Conservation (phyloP, 2,888 invertebrate genomes). For the Nycteola revayana region DNA sequence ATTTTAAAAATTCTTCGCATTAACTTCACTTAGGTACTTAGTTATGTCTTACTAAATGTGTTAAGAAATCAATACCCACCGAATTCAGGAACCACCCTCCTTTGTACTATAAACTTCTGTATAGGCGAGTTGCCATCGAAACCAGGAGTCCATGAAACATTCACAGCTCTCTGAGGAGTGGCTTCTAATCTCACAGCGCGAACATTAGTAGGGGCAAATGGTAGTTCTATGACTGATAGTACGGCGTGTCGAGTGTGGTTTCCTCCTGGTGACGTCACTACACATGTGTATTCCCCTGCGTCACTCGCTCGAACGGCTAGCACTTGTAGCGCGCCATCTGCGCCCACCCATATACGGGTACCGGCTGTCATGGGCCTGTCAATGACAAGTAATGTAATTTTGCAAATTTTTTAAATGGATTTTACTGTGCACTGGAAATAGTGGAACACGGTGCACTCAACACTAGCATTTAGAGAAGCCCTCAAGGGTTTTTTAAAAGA, state of each 20-base stretch:
- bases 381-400: too few species aligned
- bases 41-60: too few species aligned
- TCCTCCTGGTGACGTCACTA: constrained; percentile 94
- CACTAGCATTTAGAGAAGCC: too few species aligned
- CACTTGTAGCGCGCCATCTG: constrained; percentile 93
- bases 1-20: too few species aligned
- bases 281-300: constrained; percentile 96
- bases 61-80: constrained; percentile 78
- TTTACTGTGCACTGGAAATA: too few species aligned
- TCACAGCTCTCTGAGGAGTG: constrained; percentile 88
- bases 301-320: constrained; percentile 94
- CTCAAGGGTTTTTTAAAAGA: too few species aligned
- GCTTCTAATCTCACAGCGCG: constrained; percentile 86
- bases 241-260: constrained; percentile 94
- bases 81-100: constrained; percentile 92
- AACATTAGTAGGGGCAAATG: constrained; percentile 95
- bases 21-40: too few species aligned
- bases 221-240: constrained; percentile 93
- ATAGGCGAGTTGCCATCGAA: constrained; percentile 99
- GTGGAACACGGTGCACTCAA: too few species aligned
- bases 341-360: constrained; percentile 87
- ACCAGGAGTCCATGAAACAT: constrained; percentile 96
- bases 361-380: constrained; percentile 79
- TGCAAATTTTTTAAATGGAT: too few species aligned
- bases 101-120: constrained; percentile 95